Evolutionary conservation across 1,140 invertebrate species (phyloP).

Genomic region (Mercenaria mercenaria): DNA sequence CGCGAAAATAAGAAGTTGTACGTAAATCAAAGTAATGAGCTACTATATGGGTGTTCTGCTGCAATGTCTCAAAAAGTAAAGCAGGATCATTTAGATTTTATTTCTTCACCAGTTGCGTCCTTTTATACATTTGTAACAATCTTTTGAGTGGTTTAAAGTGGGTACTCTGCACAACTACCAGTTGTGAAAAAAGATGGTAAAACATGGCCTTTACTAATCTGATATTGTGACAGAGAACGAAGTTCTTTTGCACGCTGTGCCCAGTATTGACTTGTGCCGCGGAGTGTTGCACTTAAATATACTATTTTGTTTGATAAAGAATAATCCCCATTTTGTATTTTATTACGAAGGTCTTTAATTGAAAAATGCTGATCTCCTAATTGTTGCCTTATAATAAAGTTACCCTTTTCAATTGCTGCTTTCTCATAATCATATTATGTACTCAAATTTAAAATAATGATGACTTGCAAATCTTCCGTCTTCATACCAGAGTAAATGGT

Average conservation of each 20-base stretch:
- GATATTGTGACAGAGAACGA: constrained; percentile 11
- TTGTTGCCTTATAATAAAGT: constrained; percentile 27
- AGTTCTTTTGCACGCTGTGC: constrained; percentile 55
- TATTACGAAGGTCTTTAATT: neutral
- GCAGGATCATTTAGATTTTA: constrained; percentile 39
- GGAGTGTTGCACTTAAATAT: neutral
- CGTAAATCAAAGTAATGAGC: constrained; percentile 69
- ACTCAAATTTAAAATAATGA: constrained; percentile 23
- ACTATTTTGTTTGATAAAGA: neutral
- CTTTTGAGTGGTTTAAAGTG: constrained; percentile 57
- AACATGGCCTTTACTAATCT: constrained; percentile 52
- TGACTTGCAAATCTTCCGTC: neutral
- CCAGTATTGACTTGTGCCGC: constrained; percentile 59
- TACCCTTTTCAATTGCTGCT: constrained; percentile 22
- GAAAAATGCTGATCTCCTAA: neutral
- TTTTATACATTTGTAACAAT: constrained; percentile 47
- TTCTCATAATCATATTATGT: constrained; percentile 67
- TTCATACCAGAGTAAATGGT: neutral
- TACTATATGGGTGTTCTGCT: constrained; percentile 52
- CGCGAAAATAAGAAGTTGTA: constrained; percentile 55
- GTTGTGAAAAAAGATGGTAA: constrained; percentile 52
- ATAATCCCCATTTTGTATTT: neutral
- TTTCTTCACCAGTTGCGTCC: neutral
- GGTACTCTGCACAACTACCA: constrained; percentile 54
- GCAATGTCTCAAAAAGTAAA: constrained; percentile 38